Conservation (phyloP, 2,888 invertebrate species). For the Eristalis arbustorum region DNA sequence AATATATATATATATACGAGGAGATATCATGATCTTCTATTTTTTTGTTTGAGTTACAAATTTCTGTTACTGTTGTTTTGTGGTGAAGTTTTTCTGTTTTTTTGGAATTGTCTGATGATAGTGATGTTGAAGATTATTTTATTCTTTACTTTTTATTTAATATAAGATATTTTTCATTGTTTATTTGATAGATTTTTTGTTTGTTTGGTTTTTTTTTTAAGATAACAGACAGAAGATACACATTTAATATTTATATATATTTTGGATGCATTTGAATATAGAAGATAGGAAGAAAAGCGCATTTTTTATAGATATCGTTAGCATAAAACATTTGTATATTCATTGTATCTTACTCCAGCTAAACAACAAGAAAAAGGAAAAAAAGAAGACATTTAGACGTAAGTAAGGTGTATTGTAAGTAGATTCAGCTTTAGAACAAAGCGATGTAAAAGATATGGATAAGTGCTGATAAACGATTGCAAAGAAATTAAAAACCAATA, state of each 20-base stretch:
- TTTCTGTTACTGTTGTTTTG: conserved; percentile 36
- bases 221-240: conserved; percentile 71
- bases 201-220: conserved; percentile 33
- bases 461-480: conserved; percentile 44
- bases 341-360: conserved; percentile 63
- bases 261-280: conserved; percentile 68
- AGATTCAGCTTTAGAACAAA: conserved; percentile 47
- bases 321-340: conserved; percentile 53
- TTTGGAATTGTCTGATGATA: conserved; percentile 32
- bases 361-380: conserved; percentile 68
- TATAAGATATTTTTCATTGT: conserved; percentile 18
- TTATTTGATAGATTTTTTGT: conserved; percentile 23
- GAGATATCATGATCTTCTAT: conserved; percentile 5
- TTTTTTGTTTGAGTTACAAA: conserved; percentile 39
- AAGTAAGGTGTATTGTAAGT: conserved; percentile 67
- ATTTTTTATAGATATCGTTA: conserved; percentile 66
- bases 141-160: conserved; percentile 37
- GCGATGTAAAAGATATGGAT: conserved; percentile 30
- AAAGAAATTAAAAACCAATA: conserved; percentile 7
- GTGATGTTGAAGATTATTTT: conserved; percentile 25
- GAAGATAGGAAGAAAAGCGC: conserved; percentile 69
- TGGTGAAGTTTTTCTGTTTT: conserved; percentile 53
- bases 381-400: conserved; percentile 69
- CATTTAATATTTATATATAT: conserved; percentile 71
- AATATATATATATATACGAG: conserved; percentile 19